Evolutionary conservation across 2,113 vertebrate species (phyloP).

Genomic region (Crotalus tigris): DNA sequence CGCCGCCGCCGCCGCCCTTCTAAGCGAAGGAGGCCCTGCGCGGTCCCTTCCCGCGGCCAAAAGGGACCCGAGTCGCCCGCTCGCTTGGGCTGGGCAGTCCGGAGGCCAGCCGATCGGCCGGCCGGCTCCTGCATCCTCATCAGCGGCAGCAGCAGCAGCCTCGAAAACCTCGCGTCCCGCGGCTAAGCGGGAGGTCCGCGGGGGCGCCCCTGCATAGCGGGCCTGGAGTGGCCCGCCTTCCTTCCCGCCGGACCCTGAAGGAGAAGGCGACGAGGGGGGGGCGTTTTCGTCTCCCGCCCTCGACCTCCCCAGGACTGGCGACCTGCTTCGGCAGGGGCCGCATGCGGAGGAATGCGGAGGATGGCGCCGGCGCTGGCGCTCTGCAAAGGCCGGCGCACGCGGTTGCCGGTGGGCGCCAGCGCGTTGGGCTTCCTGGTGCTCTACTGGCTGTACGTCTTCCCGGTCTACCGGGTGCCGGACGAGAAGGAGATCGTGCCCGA

Average conservation of each 20-base stretch:
- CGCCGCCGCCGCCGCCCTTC: not conserved
- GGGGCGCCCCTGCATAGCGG: not conserved
- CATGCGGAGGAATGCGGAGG: constrained; percentile 32
- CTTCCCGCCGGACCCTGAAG: not conserved
- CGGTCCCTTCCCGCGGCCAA: not conserved
- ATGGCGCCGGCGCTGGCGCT: constrained; percentile 66
- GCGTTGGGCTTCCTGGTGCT: constrained; percentile 85
- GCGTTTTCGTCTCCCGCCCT: not conserved
- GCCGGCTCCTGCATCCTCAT: not conserved
- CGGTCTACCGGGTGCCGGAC: constrained; percentile 81
- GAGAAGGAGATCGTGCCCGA: constrained; percentile 89
- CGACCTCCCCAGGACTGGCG: constrained; percentile 9
- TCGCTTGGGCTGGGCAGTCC: not conserved
- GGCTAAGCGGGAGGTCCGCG: not conserved
- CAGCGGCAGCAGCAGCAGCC: not conserved
- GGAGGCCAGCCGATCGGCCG: not conserved
- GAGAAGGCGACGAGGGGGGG: not conserved
- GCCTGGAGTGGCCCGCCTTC: not conserved
- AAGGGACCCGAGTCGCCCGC: not conserved
- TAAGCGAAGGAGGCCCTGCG: not conserved
- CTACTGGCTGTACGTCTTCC: constrained; percentile 92
- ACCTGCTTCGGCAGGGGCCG: constrained; percentile 14
- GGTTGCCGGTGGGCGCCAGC: constrained; percentile 83
- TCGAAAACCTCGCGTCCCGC: not conserved
- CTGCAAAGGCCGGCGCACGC: constrained; percentile 81